Evolutionary conservation across 2,888 invertebrate species (phyloP), one percentile per base, ranked within the genome.

Genomic region (Saturnia japonica): DNA sequence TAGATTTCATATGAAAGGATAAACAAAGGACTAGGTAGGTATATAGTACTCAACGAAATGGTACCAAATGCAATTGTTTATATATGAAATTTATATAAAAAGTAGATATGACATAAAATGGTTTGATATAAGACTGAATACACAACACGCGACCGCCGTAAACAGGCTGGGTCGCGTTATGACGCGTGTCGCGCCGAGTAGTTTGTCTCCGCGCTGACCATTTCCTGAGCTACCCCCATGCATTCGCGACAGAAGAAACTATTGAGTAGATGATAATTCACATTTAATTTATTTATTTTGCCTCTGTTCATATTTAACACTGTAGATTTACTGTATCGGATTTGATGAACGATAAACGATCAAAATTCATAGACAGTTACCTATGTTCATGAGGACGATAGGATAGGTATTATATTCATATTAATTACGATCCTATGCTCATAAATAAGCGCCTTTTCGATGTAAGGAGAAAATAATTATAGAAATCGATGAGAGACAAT

Each of bases 181-280:
- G 93, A 88, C 88, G 93, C 93, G 93, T 93, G 90, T 88, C 91
- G 86, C 76, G 80, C 79, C 79, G 78, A 82, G 86, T 88, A 90
- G 90, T 91, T 92, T 91, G 92, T 93, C 91, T 90, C 87, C 84
- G 72, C 78, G 83, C 80, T 90, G 91, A 88, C 93, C 92, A 84
- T 89, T 93, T 93, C 93, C 93, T 90, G 91, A 78, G 78, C 86
- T 84, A 85, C 86, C 85, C 87, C 84, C 82, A 81, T 79, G 77
- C 76, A 74, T 57, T 64, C 66, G 45, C 76, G 72, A 80, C 76
- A 77, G 51, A 34, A 43, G 72, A 74, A 67, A 28, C 25, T 60
- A 54, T 84, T 66, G 82, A 81, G 78, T 60, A 60, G 22, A 28
- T 11, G 1, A 14, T 43, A 43, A 9, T 8, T 43, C 1, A 43